Percentiles rank a stretch among this genome's conserved stretches.
Conservation (phyloP, 2,113 vertebrate genomes). For the Centropus unirufus region DNA sequence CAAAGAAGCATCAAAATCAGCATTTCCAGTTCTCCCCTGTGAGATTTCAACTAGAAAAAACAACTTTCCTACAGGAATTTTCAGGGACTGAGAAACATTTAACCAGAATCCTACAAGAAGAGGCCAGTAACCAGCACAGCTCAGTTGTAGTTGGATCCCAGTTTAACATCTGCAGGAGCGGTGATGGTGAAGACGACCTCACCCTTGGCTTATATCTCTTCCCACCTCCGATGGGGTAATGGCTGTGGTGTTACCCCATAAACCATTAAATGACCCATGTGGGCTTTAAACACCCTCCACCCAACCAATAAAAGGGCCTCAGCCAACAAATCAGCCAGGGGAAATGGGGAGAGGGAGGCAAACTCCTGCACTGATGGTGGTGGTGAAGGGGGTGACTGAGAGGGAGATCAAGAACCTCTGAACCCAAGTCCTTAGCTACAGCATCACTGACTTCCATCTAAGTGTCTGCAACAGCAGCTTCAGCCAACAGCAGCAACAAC, state of each 20-base stretch:
- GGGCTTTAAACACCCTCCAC: background rate
- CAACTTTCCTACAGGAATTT: background rate
- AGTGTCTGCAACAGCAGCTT: background rate
- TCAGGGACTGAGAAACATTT: background rate
- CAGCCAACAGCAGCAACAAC: background rate
- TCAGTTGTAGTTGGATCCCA: background rate
- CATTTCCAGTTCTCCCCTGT: fast-evolving
- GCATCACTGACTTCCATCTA: background rate
- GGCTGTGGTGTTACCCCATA: background rate
- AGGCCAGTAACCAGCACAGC: background rate
- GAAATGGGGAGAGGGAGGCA: background rate
- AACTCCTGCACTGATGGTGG: background rate
- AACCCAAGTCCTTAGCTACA: background rate
- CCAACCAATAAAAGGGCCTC: background rate
- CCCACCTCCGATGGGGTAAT: background rate
- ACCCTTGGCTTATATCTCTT: background rate
- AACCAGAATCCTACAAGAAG: background rate
- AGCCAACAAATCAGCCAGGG: background rate
- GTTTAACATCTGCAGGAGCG: background rate
- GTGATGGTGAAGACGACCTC: background rate
- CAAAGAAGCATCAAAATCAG: background rate
- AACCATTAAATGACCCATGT: background rate
- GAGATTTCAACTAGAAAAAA: background rate
- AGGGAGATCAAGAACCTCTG: background rate
- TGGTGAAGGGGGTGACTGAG: background rate